phyloP scores from a whole-genome alignment of 2,888 invertebrate species.

The Pandemis heparana region DNA sequence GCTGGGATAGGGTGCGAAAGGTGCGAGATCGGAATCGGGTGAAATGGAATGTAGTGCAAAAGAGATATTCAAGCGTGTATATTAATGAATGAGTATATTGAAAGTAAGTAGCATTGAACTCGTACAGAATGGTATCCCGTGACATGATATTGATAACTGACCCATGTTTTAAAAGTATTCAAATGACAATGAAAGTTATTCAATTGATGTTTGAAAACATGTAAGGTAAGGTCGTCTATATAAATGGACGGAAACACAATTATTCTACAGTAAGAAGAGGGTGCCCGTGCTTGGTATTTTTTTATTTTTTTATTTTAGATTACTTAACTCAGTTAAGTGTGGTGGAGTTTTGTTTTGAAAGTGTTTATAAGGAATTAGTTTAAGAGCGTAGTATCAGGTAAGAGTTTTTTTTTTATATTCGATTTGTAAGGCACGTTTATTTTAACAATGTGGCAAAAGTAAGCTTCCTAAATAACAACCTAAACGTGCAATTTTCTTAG shows the following conservation, averaged over 20 bases:
- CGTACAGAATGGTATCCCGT: background rate
- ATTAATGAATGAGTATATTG: no score
- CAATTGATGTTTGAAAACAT: conserved; percentile 18
- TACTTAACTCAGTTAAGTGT: background rate
- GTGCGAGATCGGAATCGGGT: no score
- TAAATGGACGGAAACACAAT: background rate
- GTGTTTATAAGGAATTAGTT: background rate
- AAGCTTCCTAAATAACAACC: no score
- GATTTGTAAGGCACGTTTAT: no score
- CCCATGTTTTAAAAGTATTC: conserved; percentile 10
- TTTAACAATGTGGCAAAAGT: no score
- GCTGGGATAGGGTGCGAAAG: no score
- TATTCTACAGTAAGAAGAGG: background rate
- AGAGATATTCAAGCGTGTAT: no score
- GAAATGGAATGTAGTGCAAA: no score
- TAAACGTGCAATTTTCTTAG: no score
- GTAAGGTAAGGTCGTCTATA: background rate
- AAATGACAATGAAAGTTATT: conserved; percentile 13
- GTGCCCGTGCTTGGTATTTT: background rate
- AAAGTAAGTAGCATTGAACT: background rate
- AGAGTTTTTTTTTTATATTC: no score
- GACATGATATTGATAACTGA: background rate
- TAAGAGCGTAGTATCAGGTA: background rate
- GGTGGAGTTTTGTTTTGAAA: background rate
- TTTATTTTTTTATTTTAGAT: background rate